These are phyloP conservation scores for Pomacea canaliculata DNA, from an alignment of 2,888 invertebrate genomes.

Conservation along the genomic window DNA sequence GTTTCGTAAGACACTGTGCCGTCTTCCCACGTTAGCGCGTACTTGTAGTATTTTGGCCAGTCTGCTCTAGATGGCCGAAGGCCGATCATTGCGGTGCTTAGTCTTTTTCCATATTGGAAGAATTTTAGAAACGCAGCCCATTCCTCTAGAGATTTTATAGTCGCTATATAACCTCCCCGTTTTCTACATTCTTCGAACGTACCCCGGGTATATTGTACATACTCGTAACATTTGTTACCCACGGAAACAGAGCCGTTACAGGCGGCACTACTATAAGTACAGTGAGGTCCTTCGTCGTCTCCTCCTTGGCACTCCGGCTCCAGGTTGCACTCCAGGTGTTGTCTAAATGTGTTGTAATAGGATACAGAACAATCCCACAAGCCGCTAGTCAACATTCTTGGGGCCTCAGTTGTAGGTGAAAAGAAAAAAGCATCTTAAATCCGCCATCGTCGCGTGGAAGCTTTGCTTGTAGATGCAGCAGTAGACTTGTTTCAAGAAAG, in stretches of 20 bases:
- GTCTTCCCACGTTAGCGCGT: not conserved
- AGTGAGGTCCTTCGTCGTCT: constrained; percentile 3
- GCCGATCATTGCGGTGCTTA: not conserved
- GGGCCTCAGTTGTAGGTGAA: not conserved
- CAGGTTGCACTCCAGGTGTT: constrained; percentile 19
- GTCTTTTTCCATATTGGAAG: not conserved
- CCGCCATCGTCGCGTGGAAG: too few relatives aligned
- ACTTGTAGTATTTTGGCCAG: not conserved
- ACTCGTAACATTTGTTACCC: constrained; percentile 7
- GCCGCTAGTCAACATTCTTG: not conserved
- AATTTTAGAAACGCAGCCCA: not conserved
- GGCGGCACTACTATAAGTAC: constrained; percentile 6
- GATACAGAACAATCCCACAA: constrained; percentile 14
- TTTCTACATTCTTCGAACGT: not conserved
- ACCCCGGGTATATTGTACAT: not conserved
- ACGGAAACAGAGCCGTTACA: constrained; percentile 5
- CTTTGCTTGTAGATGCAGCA: not conserved
- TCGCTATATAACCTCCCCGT: not conserved
- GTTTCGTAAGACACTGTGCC: not conserved
- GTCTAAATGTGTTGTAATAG: constrained; percentile 1
- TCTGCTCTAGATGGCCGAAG: not conserved
- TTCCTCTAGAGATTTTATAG: constrained; percentile 4
- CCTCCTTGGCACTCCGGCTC: constrained; percentile 9
- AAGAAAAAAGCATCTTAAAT: not conserved
- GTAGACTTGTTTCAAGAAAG: not conserved